Evolutionary conservation across 1,140 invertebrate species (phyloP), one percentile per base, ranked within the genome.

Genomic region (Scaptomyza hsui): DNA sequence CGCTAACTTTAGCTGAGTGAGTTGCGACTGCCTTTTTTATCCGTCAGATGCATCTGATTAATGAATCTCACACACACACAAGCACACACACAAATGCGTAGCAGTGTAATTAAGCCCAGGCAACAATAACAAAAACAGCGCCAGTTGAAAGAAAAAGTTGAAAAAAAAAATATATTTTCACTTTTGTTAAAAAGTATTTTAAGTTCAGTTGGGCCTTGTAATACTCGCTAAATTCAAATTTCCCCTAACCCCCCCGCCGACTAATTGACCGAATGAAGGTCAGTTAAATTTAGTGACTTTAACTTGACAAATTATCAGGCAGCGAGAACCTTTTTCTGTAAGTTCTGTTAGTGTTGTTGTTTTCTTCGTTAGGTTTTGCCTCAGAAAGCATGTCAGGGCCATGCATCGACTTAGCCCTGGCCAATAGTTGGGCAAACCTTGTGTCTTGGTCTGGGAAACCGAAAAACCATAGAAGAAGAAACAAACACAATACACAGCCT

Each of bases 31-130:
- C 62, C 45, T 65, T 57, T 83, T 86, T 83, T 83, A 83, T 83
- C 80, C 80, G 81, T 86, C 82, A 86, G 82, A 86, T 86, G 82
- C 82, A 86, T 88, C 82, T 86, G 82, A 86, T 86, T 86, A 86
- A 86, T 86, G 81, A 88, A 82, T 88, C 78, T 73, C 82, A 15
- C 35, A 41, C 51, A 24, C 51, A 37, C 49, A 37, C 48, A 37
- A n/a, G n/a, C 19, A 53, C 35, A 16, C 49, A 41, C 26, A 37
- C 42, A 45, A 18, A 81, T 88, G 82, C 82, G 81, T 86, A 80
- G 74, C 82, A 70, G 48, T 70, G 82, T 88, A 85, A 85, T 85
- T 85, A 85, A 80, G 81, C 73, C 61, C 72, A 72, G 65, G 63
- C 75, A 79, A 79, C 41, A 48, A 42, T 51, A 70, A 55, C 39